A percentile compares a stretch with the other conserved stretches of the same genome.
These are phyloP conservation scores for Clunio marinus DNA, from an alignment of 2,888 invertebrate genomes.

Conservation along the genomic window DNA sequence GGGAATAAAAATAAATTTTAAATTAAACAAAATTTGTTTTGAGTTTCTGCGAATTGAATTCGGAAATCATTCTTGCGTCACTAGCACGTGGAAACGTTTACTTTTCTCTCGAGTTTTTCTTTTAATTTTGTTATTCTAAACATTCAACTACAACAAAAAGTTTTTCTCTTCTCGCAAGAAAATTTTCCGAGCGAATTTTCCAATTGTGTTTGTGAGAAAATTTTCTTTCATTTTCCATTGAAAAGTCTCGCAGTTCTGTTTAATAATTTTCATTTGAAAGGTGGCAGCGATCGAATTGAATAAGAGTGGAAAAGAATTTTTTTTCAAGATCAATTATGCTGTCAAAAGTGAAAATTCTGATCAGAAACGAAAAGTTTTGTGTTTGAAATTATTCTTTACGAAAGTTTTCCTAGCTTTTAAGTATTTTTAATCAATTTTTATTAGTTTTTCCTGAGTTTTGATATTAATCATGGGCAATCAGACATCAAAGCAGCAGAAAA, in stretches of 20 bases:
- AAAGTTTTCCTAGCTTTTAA: not conserved
- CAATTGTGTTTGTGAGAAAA: not conserved
- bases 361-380: not conserved
- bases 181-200: not conserved
- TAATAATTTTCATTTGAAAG: slow-evolving; percentile 32
- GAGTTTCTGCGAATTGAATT: no score
- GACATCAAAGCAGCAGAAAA: slow-evolving; percentile 57
- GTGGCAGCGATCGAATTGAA: slow-evolving; percentile 26
- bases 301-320: slow-evolving; percentile 25
- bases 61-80: no score
- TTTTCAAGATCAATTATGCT: slow-evolving; percentile 8
- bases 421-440: no score
- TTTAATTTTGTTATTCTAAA: no score
- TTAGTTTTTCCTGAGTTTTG: not conserved
- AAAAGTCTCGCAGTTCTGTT: slow-evolving; percentile 32
- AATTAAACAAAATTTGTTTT: no score
- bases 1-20: slow-evolving; percentile 42
- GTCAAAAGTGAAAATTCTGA: slow-evolving; percentile 15
- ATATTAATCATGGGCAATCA: slow-evolving; percentile 63
- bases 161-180: no score
- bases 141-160: no score
- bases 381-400: not conserved
- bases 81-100: no score
- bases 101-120: no score
- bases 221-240: not conserved